Percentiles rank a stretch among this genome's conserved stretches.
Conservation (phyloP, 2,888 invertebrate genomes). For the Allophyes oxyacanthae region DNA sequence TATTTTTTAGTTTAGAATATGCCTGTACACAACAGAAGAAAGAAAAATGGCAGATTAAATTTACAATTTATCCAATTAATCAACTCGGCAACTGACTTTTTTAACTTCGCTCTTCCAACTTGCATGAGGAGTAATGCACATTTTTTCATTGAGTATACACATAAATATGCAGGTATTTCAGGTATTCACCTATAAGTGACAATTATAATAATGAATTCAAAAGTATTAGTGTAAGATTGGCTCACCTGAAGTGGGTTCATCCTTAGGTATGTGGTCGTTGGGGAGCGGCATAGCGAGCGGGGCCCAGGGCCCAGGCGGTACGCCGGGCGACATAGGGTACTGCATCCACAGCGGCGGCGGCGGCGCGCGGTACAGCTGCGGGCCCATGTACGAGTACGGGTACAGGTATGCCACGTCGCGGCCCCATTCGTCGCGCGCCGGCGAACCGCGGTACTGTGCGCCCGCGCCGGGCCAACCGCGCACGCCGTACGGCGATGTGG, state of each 20-base stretch:
- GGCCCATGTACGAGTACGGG: constrained; percentile 79
- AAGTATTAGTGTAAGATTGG: too few species aligned
- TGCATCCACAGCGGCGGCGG: constrained; percentile 84
- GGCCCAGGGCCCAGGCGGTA: constrained; percentile 87
- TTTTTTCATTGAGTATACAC: too few species aligned
- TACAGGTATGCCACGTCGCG: constrained; percentile 79
- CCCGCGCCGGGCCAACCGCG: constrained; percentile 52
- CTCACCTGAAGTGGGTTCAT: constrained; percentile 90
- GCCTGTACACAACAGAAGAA: too few species aligned
- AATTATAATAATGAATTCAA: too few species aligned
- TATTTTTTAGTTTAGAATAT: too few species aligned
- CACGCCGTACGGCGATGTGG: constrained; percentile 68
- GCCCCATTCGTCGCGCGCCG: constrained; percentile 69
- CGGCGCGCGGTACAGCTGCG: constrained; percentile 79
- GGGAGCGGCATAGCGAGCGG: constrained; percentile 84
- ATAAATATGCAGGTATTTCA: too few species aligned
- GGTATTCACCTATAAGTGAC: too few species aligned
- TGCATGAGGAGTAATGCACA: too few species aligned
- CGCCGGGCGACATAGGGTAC: constrained; percentile 83
- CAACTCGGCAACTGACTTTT: too few species aligned
- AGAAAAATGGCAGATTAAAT: too few species aligned
- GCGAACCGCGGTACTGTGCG: constrained; percentile 62
- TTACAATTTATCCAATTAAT: too few species aligned
- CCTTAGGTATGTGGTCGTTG: constrained; percentile 87
- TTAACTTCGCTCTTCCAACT: too few species aligned